phyloP scores from a whole-genome alignment of 2,888 invertebrate species.

The Adelognathus sp. region DNA sequence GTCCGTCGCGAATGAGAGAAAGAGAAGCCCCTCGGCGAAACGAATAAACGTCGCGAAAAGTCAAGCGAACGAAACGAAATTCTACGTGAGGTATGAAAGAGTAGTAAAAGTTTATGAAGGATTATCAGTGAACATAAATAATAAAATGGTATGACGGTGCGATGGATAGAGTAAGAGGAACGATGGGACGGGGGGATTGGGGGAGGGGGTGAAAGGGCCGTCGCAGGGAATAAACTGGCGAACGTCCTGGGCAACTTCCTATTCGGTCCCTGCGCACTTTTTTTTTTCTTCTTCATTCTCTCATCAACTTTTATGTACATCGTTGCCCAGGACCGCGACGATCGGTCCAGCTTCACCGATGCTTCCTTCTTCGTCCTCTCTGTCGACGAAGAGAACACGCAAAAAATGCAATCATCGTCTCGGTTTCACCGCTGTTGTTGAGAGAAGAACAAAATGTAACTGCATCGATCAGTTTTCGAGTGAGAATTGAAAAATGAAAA shows the following conservation, averaged over 20 bases:
- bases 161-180: slow-evolving; percentile 20
- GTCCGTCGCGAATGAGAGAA: neutral
- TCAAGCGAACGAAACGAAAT: slow-evolving; percentile 34
- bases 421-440: neutral
- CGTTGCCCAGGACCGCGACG: slow-evolving; percentile 34
- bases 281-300: slow-evolving; percentile 13
- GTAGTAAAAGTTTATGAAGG: slow-evolving; percentile 48
- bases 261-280: slow-evolving; percentile 33
- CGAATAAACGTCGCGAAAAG: slow-evolving; percentile 18
- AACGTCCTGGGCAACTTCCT: slow-evolving; percentile 45
- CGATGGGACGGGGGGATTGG: slow-evolving; percentile 20
- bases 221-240: slow-evolving; percentile 52
- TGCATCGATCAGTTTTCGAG: neutral
- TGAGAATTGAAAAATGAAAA: neutral
- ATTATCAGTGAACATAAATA: slow-evolving; percentile 67
- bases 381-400: slow-evolving; percentile 6
- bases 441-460: neutral
- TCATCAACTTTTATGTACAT: slow-evolving; percentile 54
- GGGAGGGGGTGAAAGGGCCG: slow-evolving; percentile 2
- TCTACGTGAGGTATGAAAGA: slow-evolving; percentile 59
- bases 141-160: slow-evolving; percentile 49
- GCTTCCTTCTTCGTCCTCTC: neutral
- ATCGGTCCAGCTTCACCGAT: slow-evolving; percentile 50
- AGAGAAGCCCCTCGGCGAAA: neutral
- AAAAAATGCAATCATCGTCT: neutral